Conservation (phyloP, 2,797 vertebrate species). For the Dermochelys coriacea region DNA sequence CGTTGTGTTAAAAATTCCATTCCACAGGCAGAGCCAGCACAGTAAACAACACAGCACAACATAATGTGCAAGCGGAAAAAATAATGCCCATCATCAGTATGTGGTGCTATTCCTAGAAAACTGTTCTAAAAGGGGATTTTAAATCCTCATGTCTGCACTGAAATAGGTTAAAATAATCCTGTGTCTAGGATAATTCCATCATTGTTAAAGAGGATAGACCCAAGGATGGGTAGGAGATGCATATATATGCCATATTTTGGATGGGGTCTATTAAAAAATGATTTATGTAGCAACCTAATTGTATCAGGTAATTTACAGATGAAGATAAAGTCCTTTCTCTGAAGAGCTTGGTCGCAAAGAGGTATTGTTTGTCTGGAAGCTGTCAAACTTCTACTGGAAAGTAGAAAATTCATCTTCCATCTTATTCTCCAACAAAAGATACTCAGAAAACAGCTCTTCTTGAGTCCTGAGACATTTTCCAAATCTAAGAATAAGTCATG, state of each 20-base stretch:
- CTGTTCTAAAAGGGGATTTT: not conserved
- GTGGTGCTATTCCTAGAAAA: not conserved
- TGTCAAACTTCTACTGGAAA: constrained; percentile 33
- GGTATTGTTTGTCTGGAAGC: not conserved
- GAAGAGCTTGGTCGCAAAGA: not conserved
- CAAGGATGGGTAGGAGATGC: not conserved
- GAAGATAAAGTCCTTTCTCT: constrained; percentile 1
- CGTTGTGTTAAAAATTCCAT: constrained; percentile 43
- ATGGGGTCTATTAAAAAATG: not conserved
- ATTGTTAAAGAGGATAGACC: not conserved
- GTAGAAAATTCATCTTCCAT: not conserved
- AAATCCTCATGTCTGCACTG: not conserved
- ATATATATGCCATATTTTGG: not conserved
- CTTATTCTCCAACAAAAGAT: constrained; percentile 21
- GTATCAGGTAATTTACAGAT: not conserved
- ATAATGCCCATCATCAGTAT: constrained; percentile 3
- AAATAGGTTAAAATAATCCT: not conserved
- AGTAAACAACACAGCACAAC: not conserved
- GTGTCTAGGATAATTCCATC: not conserved
- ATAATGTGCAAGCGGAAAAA: not conserved
- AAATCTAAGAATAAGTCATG: constrained; percentile 53
- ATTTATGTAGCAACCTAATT: not conserved
- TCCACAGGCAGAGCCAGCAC: not conserved
- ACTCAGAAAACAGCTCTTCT: constrained; percentile 38
- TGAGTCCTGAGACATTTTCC: constrained; percentile 32